phyloP scores from a whole-genome alignment of 1,140 invertebrate species.

The Octopus bimaculoides region DNA sequence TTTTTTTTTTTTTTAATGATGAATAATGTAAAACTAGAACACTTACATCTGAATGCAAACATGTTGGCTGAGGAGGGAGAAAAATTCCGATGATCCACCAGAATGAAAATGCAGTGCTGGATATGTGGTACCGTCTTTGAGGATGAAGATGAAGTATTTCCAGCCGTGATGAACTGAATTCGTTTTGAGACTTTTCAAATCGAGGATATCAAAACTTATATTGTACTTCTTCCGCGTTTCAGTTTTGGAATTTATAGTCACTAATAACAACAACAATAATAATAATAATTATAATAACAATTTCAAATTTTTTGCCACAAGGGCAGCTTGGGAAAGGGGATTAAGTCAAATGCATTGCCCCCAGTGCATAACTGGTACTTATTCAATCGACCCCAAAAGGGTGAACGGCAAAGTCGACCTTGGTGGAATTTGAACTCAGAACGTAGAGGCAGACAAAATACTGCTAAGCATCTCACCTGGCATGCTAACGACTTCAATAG shows the following conservation, averaged over 20 bases:
- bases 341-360: too few relatives aligned
- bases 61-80: conserved; percentile 61
- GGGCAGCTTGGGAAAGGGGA: too few relatives aligned
- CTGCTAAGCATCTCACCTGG: too few relatives aligned
- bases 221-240: conserved; percentile 51
- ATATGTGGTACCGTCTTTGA: conserved; percentile 70
- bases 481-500: too few relatives aligned
- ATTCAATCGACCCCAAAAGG: too few relatives aligned
- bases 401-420: too few relatives aligned
- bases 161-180: conserved; percentile 47
- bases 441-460: too few relatives aligned
- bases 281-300: background rate
- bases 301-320: too few relatives aligned
- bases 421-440: too few relatives aligned
- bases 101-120: conserved; percentile 82
- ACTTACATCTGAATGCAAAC: conserved; percentile 57
- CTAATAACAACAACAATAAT: conserved; percentile 24
- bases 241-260: conserved; percentile 40
- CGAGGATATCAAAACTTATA: conserved; percentile 57
- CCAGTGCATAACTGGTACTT: too few relatives aligned
- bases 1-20: background rate
- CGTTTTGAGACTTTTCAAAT: conserved; percentile 58
- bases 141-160: conserved; percentile 57
- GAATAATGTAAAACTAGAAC: background rate
- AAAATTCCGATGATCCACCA: conserved; percentile 77